A percentile compares a stretch with the other conserved stretches of the same genome.
Conservation (phyloP, 2,113 vertebrate species). For the Carlito syrichta region DNA sequence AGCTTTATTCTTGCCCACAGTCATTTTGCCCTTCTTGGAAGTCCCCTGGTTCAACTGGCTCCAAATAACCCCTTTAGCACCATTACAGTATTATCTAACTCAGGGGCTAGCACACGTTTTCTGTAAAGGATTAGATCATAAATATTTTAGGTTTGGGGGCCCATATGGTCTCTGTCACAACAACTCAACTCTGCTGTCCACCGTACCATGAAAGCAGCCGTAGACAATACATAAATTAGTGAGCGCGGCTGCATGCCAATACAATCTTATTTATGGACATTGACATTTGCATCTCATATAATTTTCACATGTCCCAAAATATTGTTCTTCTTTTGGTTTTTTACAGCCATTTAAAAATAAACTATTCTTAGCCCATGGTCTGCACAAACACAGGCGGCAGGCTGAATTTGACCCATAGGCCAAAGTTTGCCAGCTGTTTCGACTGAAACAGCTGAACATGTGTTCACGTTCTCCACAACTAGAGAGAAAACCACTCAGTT, state of each 20-base stretch:
- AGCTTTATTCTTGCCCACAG: background rate
- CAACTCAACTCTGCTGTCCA: background rate
- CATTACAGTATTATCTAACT: background rate
- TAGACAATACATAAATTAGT: background rate
- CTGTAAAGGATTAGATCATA: background rate
- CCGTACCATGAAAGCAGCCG: background rate
- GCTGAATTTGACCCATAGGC: background rate
- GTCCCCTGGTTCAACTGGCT: background rate
- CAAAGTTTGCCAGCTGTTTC: background rate
- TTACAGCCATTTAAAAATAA: background rate
- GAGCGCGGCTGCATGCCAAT: background rate
- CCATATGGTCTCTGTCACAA: constrained; percentile 31
- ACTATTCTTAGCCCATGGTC: background rate
- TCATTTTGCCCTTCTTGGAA: background rate
- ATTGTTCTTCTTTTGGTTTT: background rate
- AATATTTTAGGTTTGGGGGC: background rate
- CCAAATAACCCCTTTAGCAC: background rate
- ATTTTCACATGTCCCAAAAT: background rate
- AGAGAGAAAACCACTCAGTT: background rate
- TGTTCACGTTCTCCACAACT: background rate
- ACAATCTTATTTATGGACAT: background rate
- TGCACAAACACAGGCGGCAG: background rate
- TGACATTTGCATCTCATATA: background rate
- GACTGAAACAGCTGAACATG: background rate
- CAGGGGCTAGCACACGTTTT: background rate